A percentile compares a stretch with the other conserved stretches of the same genome.
These are phyloP conservation scores for Phaenicophaeus curvirostris DNA, from an alignment of 2,797 vertebrate genomes.

Conservation along the genomic window DNA sequence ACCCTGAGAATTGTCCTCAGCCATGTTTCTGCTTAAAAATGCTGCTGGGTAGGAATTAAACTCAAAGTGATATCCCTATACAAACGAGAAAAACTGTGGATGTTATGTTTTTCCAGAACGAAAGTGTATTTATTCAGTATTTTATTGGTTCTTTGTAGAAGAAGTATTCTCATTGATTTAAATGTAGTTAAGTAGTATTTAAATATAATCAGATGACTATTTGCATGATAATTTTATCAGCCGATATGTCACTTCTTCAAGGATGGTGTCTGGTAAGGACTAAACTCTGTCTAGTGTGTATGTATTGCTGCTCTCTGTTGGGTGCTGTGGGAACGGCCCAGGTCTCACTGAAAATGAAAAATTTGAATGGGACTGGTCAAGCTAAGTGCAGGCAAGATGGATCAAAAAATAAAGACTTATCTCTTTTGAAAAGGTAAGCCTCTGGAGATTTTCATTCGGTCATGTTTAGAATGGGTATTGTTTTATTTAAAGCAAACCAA, in stretches of 20 bases:
- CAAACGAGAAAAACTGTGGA: not conserved
- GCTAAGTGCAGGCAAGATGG: not conserved
- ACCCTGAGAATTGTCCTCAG: not conserved
- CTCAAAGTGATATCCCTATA: not conserved
- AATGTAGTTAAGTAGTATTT: not conserved
- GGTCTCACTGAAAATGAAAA: not conserved
- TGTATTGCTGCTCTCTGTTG: not conserved
- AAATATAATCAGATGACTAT: not conserved
- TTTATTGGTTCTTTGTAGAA: not conserved
- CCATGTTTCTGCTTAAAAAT: not conserved
- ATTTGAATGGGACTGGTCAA: not conserved
- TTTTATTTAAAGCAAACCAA: not conserved
- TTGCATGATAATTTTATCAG: not conserved
- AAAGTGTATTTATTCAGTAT: not conserved
- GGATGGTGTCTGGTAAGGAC: not conserved
- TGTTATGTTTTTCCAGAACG: not conserved
- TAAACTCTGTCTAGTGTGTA: not conserved
- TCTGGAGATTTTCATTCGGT: not conserved
- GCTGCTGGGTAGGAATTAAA: not conserved
- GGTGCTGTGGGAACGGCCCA: not conserved
- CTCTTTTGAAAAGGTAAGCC: not conserved
- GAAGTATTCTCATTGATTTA: not conserved
- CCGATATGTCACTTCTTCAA: not conserved
- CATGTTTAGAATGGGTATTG: not conserved
- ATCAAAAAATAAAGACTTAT: not conserved